These are phyloP conservation scores for Neodiprion virginianus DNA, from an alignment of 1,140 invertebrate genomes.

Conservation along the genomic window DNA sequence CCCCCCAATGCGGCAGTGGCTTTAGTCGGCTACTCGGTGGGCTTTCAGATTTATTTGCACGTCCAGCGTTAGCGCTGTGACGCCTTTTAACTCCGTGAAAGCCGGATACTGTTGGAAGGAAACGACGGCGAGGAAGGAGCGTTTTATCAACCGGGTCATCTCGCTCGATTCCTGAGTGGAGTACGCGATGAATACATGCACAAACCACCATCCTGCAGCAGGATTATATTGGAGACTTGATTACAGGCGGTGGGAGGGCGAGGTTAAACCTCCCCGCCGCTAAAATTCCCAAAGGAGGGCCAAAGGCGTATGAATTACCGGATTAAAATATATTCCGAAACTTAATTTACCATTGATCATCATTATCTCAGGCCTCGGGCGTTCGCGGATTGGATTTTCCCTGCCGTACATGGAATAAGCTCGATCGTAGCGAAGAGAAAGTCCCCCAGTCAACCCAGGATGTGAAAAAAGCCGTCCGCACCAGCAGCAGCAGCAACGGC, in stretches of 20 bases:
- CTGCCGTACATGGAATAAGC: too few species aligned
- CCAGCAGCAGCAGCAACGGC: neutral
- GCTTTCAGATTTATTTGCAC: neutral
- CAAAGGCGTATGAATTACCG: too few species aligned
- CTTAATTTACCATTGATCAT: too few species aligned
- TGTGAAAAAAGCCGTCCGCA: too few species aligned
- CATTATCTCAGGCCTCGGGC: too few species aligned
- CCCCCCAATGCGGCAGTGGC: too few species aligned
- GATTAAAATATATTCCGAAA: too few species aligned
- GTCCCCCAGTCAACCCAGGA: too few species aligned
- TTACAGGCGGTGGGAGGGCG: neutral
- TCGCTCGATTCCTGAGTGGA: neutral
- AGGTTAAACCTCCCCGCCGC: neutral
- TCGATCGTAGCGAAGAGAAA: too few species aligned
- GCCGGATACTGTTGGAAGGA: neutral
- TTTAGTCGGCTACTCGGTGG: neutral
- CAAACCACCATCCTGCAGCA: neutral
- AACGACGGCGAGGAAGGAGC: neutral
- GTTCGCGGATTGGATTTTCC: too few species aligned
- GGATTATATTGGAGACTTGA: neutral
- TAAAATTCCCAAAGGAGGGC: neutral
- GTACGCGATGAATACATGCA: neutral
- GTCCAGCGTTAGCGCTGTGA: neutral
- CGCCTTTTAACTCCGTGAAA: neutral
- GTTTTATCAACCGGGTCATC: constrained; percentile 4